These are phyloP conservation scores for Grammomys dolichurus DNA, from an alignment of 2,113 vertebrate genomes.

Conservation along the genomic window DNA sequence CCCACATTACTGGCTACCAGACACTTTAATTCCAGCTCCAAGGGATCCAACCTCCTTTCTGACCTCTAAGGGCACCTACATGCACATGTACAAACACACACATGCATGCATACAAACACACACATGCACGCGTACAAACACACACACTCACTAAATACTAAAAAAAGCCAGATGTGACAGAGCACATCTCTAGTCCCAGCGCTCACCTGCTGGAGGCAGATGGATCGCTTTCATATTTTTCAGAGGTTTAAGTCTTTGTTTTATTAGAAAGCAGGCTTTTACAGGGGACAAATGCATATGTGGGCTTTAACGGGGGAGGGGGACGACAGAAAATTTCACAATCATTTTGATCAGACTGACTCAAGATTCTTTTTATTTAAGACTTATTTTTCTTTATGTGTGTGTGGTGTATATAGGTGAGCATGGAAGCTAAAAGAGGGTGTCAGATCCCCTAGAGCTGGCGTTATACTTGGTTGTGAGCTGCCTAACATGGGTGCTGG, in stretches of 20 bases:
- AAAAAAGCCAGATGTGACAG: background rate
- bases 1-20: background rate
- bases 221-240: background rate
- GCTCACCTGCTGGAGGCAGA: background rate
- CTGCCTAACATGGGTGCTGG: background rate
- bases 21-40: background rate
- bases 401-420: background rate
- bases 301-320: too few relatives aligned
- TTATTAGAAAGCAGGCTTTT: slow-evolving; percentile 48
- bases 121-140: background rate
- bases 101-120: background rate
- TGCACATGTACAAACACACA: background rate
- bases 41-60: background rate
- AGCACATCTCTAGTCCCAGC: background rate
- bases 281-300: background rate
- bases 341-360: background rate
- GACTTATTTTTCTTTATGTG: background rate
- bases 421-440: background rate
- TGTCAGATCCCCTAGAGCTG: background rate
- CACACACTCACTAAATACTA: background rate
- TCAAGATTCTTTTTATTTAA: background rate
- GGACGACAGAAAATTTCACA: background rate
- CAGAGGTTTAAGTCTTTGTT: slow-evolving; percentile 53
- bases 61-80: background rate
- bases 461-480: background rate